phyloP scores from a whole-genome alignment of 2,113 vertebrate genomes.

The Vanacampus margaritifer region DNA sequence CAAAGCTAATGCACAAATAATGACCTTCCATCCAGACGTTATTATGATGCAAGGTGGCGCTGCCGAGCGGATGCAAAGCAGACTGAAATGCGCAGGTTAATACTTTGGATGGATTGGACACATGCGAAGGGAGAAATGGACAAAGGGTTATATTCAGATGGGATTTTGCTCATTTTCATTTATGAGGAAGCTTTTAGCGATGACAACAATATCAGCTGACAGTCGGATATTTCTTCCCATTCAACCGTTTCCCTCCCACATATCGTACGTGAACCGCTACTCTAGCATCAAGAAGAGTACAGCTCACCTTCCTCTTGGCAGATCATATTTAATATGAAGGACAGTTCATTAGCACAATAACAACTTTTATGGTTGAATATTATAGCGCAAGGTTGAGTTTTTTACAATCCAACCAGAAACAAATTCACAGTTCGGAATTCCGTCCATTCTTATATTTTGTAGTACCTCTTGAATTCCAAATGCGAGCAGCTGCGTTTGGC shows the following conservation, averaged over 20 bases:
- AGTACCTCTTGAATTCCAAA: no score
- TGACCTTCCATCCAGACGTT: constrained; percentile 26
- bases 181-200: not conserved
- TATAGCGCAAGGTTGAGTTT: not conserved
- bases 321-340: not conserved
- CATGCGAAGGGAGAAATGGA: constrained; percentile 1
- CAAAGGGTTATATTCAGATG: not conserved
- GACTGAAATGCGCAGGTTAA: constrained; percentile 20
- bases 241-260: not conserved
- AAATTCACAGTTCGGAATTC: no score
- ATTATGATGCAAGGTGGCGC: constrained; percentile 5
- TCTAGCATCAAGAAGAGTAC: not conserved
- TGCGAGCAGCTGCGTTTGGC: no score
- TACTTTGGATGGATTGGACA: constrained; percentile 3
- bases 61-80: not conserved
- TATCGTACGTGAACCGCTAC: no score
- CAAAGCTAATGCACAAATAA: constrained; percentile 16
- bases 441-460: no score
- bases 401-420: not conserved
- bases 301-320: not conserved
- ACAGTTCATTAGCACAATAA: no score
- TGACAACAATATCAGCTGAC: not conserved
- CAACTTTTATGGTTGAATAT: not conserved
- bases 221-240: not conserved
- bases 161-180: not conserved